Evolutionary conservation across 2,113 vertebrate genomes (phyloP).

Genomic region (Caloenas nicobarica): DNA sequence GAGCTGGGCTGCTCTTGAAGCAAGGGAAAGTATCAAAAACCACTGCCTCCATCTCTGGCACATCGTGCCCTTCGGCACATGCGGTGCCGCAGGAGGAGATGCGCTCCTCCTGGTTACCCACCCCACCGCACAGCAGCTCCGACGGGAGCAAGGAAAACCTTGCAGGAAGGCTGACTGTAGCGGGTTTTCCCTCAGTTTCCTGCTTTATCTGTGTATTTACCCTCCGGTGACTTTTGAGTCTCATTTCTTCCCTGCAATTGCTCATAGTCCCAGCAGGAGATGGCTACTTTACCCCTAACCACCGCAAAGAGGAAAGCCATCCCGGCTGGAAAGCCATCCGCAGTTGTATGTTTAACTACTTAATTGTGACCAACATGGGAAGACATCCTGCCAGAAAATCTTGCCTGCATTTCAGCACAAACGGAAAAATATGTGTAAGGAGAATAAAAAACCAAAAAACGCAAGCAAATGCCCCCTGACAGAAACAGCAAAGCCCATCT

Average conservation of each 20-base stretch:
- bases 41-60: background rate
- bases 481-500: background rate
- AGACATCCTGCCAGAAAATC: constrained; percentile 49
- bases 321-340: background rate
- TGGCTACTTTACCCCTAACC: constrained; percentile 7
- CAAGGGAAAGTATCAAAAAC: background rate
- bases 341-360: constrained; percentile 31
- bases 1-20: background rate
- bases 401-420: background rate
- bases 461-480: background rate
- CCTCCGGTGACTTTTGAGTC: constrained; percentile 26
- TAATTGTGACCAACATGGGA: constrained; percentile 15
- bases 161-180: background rate
- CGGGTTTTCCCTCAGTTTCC: constrained; percentile 13
- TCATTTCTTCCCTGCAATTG: constrained; percentile 46
- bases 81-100: background rate
- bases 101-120: background rate
- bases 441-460: background rate
- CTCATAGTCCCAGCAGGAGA: constrained; percentile 16
- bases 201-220: constrained; percentile 19
- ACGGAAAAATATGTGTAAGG: background rate
- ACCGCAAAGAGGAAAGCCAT: constrained; percentile 32
- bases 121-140: background rate
- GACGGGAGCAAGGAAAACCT: background rate
- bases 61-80: accelerated